Evolutionary conservation across 1,140 invertebrate species (phyloP), one percentile per base, ranked within the genome.

Genomic region (Leptinotarsa texana): DNA sequence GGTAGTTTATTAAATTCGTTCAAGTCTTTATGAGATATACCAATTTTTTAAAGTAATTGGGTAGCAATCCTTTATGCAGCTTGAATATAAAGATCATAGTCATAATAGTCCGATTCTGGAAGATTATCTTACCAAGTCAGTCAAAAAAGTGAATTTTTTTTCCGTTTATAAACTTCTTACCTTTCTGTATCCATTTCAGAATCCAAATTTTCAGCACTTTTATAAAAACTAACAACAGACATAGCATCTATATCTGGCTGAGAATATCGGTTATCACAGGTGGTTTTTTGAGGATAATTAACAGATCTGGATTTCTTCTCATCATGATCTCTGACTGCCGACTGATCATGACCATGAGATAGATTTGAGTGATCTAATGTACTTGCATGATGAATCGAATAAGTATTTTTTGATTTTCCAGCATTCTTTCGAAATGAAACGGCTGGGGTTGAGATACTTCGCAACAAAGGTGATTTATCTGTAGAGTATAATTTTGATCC

Each of bases 221-320:
- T 63, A 68, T 82, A 82, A 17, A 83, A 74, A 80, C 79, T 83
- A 13, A 79, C 63, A 22, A 82, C 77, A 33, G 83, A 84, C 82
- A 84, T 84, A 51, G 83, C 83, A 69, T 74, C 69, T 18, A 84
- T 77, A 78, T 84, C 83, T 18, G 74, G 63, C 66, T 78, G 27
- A 22, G 47, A 70, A 22, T 70, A 21, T 65, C 13, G 13, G 17
- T 65, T 65, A 65, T 65, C 63, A 65, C 63, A 65, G 63, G 27
- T 1, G 3, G 11, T 18, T 65, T 65, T 22, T 13, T 21, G 15
- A 24, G 63, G 63, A 65, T 65, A 65, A 33, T 22, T 13, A 21
- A 27, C 63, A 22, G 63, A 57, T 57, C 17, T 57, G 13, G 15
- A 65, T 21, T 65, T 33, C 21, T 65, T 65, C 13, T n/a, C 63